Conservation (phyloP, 2,888 invertebrate species). For the Drosophila nr. perissopoda region DNA sequence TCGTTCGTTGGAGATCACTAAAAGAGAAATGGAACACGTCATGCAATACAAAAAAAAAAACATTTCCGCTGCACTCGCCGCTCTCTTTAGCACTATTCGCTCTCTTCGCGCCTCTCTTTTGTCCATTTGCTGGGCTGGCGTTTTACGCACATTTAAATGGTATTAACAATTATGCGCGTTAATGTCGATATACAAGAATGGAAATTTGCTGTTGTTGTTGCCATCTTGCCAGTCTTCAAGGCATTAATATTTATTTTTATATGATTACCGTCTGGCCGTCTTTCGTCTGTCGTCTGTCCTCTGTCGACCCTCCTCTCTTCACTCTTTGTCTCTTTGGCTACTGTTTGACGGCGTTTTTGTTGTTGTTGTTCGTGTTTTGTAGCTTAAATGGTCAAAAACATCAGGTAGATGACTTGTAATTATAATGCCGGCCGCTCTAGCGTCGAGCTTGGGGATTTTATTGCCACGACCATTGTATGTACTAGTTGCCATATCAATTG, state of each 20-base stretch:
- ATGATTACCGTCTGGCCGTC: slow-evolving; percentile 54
- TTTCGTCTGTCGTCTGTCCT: background rate
- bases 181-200: slow-evolving; percentile 66
- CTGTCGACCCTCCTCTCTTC: background rate
- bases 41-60: slow-evolving; percentile 16
- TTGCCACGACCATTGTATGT: slow-evolving; percentile 32
- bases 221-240: background rate
- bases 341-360: slow-evolving; percentile 51
- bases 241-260: slow-evolving; percentile 72
- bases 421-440: slow-evolving; percentile 55
- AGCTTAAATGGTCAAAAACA: slow-evolving; percentile 80
- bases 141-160: slow-evolving; percentile 72
- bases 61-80: slow-evolving; percentile 29
- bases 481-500: slow-evolving; percentile 54
- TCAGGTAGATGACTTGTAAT: slow-evolving; percentile 79
- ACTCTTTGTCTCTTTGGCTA: slow-evolving; percentile 41
- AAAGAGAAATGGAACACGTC: slow-evolving; percentile 60
- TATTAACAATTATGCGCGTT: slow-evolving; percentile 72
- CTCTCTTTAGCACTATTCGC: slow-evolving; percentile 35
- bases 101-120: slow-evolving; percentile 12
- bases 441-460: slow-evolving; percentile 39
- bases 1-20: slow-evolving; percentile 13
- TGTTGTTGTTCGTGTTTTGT: slow-evolving; percentile 51
- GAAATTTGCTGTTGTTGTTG: slow-evolving; percentile 58
- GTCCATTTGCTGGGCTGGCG: slow-evolving; percentile 42